These are phyloP conservation scores for Pseudorhombus dupliciocellatus DNA, from an alignment of 2,113 vertebrate species.

Conservation along the genomic window DNA sequence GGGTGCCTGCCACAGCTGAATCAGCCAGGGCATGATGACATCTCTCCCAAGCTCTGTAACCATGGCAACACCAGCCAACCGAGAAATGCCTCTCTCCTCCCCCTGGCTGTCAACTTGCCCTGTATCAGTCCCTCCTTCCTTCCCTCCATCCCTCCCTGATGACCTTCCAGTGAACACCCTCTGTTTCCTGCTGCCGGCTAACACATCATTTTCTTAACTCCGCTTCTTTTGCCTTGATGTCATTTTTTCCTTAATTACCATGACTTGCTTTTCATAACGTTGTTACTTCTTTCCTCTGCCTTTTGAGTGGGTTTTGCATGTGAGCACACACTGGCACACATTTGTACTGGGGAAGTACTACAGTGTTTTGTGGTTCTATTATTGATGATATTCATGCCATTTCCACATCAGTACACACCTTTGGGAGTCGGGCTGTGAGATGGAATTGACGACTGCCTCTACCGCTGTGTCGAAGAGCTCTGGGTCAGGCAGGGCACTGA, in stretches of 20 bases:
- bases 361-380: neutral
- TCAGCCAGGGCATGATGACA: conserved; percentile 82
- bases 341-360: neutral
- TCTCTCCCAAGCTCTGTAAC: conserved; percentile 78
- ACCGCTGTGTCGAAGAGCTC: conserved; percentile 98
- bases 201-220: neutral
- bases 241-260: conserved; percentile 14
- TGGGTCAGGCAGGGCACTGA: conserved; percentile 90
- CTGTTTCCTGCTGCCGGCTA: conserved; percentile 20
- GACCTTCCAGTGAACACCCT: conserved; percentile 40
- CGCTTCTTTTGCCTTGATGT: neutral
- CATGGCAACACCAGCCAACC: conserved; percentile 81
- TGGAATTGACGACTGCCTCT: conserved; percentile 97
- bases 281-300: neutral
- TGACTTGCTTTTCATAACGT: neutral
- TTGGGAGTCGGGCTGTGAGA: conserved; percentile 97
- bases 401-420: conserved; percentile 81
- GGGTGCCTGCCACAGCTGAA: conserved; percentile 72
- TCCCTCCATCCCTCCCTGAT: conserved; percentile 24
- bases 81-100: conserved; percentile 72
- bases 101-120: conserved; percentile 65
- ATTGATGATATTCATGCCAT: neutral
- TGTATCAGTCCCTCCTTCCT: conserved; percentile 47
- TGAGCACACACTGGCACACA: neutral
- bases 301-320: neutral